Evolutionary conservation across 2,888 invertebrate species (phyloP).

Genomic region (Eupelmus urozonus): DNA sequence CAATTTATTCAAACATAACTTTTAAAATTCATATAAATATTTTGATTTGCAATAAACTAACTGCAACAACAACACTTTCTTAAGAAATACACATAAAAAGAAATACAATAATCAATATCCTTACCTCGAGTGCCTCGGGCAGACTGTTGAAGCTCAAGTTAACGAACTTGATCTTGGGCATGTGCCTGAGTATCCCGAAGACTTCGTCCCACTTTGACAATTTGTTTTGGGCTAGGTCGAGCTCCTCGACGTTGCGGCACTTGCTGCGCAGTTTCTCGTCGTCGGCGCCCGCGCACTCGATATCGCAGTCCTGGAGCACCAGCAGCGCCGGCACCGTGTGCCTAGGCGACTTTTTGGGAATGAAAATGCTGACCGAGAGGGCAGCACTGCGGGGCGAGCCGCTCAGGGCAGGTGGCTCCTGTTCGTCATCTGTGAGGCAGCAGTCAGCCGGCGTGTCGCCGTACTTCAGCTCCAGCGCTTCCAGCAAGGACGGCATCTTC

Average conservation of each 20-base stretch:
- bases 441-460: constrained; percentile 82
- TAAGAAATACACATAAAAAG: too few species aligned
- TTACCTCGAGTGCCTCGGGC: constrained; percentile 82
- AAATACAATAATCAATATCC: too few species aligned
- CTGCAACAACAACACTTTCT: too few species aligned
- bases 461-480: constrained; percentile 94
- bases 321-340: constrained; percentile 88
- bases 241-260: constrained; percentile 93
- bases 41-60: too few species aligned
- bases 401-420: constrained; percentile 71
- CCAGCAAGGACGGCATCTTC: constrained; percentile 91
- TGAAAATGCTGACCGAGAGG: constrained; percentile 90
- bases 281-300: constrained; percentile 92
- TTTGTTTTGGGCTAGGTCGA: constrained; percentile 95
- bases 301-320: constrained; percentile 94
- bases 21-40: too few species aligned
- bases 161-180: constrained; percentile 93
- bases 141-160: constrained; percentile 94
- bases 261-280: constrained; percentile 86
- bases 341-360: constrained; percentile 89
- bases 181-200: constrained; percentile 90
- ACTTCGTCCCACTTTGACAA: constrained; percentile 94
- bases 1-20: too few species aligned
- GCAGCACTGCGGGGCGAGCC: constrained; percentile 74
- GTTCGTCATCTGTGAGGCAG: constrained; percentile 79